Evolutionary conservation across 2,888 invertebrate genomes (phyloP).

Genomic region (Fragum sueziense): DNA sequence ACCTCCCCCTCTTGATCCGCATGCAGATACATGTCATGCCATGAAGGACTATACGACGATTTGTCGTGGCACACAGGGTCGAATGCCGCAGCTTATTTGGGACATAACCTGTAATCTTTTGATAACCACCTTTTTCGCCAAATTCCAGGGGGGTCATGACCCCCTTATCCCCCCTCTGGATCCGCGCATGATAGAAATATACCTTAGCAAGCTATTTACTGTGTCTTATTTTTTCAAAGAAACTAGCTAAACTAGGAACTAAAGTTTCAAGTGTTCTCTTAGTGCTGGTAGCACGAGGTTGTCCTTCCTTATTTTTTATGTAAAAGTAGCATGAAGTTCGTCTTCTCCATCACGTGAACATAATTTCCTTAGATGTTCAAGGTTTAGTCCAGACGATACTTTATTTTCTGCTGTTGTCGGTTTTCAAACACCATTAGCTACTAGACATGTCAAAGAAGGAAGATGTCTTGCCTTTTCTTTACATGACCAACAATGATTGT

Average conservation of each 20-base stretch:
- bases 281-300: neutral
- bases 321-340: conserved; percentile 11
- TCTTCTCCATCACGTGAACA: conserved; percentile 25
- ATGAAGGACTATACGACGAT: too few relatives aligned
- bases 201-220: neutral
- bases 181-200: too few relatives aligned
- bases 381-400: conserved; percentile 12
- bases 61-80: too few relatives aligned
- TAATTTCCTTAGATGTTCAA: neutral
- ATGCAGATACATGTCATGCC: too few relatives aligned
- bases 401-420: conserved; percentile 27
- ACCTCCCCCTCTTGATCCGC: too few relatives aligned
- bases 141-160: too few relatives aligned
- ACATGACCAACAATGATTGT: neutral
- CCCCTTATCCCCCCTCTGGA: too few relatives aligned
- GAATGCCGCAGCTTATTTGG: too few relatives aligned
- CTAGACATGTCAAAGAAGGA: conserved; percentile 10
- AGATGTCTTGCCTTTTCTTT: conserved; percentile 36
- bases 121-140: too few relatives aligned
- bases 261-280: neutral
- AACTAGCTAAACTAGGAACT: neutral
- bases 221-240: neutral
- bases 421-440: conserved; percentile 31
- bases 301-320: neutral
- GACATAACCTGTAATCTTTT: too few relatives aligned